A percentile compares a stretch with the other conserved stretches of the same genome.
Evolutionary conservation across 2,888 invertebrate genomes (phyloP).

Genomic region (Automeris io): DNA sequence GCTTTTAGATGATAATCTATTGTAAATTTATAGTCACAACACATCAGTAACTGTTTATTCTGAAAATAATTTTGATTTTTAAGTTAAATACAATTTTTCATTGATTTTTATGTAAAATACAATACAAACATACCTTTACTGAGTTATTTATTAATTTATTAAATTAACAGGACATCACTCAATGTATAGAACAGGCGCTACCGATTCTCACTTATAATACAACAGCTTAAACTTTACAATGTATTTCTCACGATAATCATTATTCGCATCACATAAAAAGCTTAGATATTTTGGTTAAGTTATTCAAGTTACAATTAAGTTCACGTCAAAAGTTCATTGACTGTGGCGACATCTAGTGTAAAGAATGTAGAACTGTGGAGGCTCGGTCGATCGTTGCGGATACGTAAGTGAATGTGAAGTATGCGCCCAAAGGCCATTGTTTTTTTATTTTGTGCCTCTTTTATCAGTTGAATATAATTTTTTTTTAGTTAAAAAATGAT

Average conservation of each 20-base stretch:
- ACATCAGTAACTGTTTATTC: too few relatives aligned
- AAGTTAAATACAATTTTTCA: neutral
- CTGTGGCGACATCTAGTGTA: conserved; percentile 53
- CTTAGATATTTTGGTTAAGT: conserved; percentile 72
- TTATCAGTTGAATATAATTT: conserved; percentile 39
- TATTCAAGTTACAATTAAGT: conserved; percentile 69
- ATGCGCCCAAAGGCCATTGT: conserved; percentile 32
- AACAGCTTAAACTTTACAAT: conserved; percentile 37
- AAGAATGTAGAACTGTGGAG: conserved; percentile 52
- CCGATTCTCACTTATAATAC: conserved; percentile 45
- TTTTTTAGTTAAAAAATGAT: conserved; percentile 45
- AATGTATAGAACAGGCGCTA: conserved; percentile 32
- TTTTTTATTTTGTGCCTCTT: conserved; percentile 27
- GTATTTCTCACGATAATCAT: conserved; percentile 51
- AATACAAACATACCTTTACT: conserved; percentile 32
- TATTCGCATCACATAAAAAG: conserved; percentile 62
- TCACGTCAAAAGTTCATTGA: conserved; percentile 75
- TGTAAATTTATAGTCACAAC: too few relatives aligned
- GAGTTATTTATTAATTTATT: conserved; percentile 25
- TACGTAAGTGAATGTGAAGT: conserved; percentile 38
- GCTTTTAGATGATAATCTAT: too few relatives aligned
- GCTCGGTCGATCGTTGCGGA: conserved; percentile 55
- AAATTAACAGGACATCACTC: conserved; percentile 28
- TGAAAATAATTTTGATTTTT: too few relatives aligned
- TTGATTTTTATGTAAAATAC: neutral